Percentiles rank a stretch among this genome's conserved stretches.
phyloP scores from a whole-genome alignment of 1,140 invertebrate species.

The Mactra quadrangularis region DNA sequence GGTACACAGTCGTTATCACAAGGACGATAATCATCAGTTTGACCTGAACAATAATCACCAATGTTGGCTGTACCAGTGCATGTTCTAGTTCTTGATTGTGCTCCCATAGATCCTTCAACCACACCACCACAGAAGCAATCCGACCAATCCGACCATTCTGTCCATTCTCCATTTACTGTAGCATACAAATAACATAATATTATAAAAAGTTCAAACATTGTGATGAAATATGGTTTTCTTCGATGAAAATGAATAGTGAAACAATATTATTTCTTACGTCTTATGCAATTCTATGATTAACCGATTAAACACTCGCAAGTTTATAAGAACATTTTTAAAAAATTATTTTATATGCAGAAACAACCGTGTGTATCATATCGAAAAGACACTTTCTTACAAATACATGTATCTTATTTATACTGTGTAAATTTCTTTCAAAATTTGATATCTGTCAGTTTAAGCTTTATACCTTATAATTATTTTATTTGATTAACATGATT shows the following conservation, averaged over 20 bases:
- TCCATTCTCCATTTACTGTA: constrained; percentile 16
- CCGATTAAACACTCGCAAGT: not conserved
- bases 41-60: not conserved
- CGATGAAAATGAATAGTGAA: not conserved
- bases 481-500: too few species aligned
- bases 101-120: constrained; percentile 3
- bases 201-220: not conserved
- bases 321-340: not conserved
- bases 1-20: constrained; percentile 31
- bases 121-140: constrained; percentile 33
- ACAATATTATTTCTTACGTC: not conserved
- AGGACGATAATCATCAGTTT: not conserved
- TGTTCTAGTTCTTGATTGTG: not conserved
- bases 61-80: not conserved
- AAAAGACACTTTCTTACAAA: too few species aligned
- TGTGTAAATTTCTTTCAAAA: not conserved
- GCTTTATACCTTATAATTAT: too few species aligned
- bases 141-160: constrained; percentile 20
- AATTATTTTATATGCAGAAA: not conserved
- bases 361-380: not conserved
- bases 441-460: too few species aligned
- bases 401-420: too few species aligned
- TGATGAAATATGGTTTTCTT: not conserved
- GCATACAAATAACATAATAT: not conserved
- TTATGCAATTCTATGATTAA: not conserved